Evolutionary conservation across 2,113 vertebrate genomes (phyloP), one percentile per base, ranked within the genome.

Genomic region (Thomomys bottae): DNA sequence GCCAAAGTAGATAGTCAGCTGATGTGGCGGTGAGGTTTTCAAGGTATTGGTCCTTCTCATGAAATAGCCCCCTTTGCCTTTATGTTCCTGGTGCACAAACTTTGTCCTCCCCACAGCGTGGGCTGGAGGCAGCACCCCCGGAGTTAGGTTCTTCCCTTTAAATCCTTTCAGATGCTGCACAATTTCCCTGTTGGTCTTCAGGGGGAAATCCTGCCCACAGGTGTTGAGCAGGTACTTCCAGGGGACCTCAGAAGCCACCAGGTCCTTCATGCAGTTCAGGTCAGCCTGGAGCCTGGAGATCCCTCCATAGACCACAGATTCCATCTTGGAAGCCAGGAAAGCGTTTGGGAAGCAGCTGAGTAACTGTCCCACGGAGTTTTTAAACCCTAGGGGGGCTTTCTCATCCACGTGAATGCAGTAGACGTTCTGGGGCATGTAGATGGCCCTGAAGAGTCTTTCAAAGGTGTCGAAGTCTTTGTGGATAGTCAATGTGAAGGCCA

Each of bases 181-280:
- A 0, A 98, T 96, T 26, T 98, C 97, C 91, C 7, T 92, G 91
- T 98, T 98, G 77, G 97, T 98, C 68, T 95, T 97, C 90, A 98
- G 84, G 3, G 98, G 98, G 36, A 98, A 98, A 71, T 98, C 98
- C 40, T 98, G 98, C 3, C 98, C 98, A 6, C 98, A 98, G 28
- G 96, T 92, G 94, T 98, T 98, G 81, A 98, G 72, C 7, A 96
- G 63, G 0, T 98, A 98, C 59, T 93, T 96, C 98, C 98, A 98
- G 0, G 10, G 94, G 0, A 95, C 34, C 17, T 61, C 0, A 0
- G 95, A 95, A 6, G 32, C 18, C 20, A 91, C 26, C 2, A 98
- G 97, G 78, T 98, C 97, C 20, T 72, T 64, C 91, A 98, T 72
- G 91, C 98, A 98, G 94, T 97, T 90, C 79, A 98, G 61, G 64